phyloP scores from a whole-genome alignment of 2,113 vertebrate species.

The Arizona elegans region DNA sequence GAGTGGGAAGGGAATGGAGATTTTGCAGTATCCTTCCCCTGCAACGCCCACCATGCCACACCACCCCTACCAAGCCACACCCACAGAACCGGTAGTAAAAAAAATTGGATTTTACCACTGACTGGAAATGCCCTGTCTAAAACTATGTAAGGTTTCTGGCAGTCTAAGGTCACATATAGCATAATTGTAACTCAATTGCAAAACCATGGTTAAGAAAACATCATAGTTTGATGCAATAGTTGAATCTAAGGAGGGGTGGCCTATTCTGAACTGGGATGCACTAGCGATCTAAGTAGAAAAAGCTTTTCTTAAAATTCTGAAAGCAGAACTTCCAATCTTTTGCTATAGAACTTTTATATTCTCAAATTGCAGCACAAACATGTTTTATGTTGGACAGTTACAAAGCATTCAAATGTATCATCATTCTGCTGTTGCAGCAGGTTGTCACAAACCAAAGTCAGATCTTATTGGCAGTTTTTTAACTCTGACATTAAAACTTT shows the following conservation, averaged over 20 bases:
- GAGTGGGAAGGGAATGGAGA: too few species aligned
- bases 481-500: slow-evolving; percentile 15
- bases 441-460: slow-evolving; percentile 19
- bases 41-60: too few species aligned
- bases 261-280: not conserved
- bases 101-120: too few species aligned
- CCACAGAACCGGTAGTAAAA: too few species aligned
- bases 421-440: not conserved
- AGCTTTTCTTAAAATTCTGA: not conserved
- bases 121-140: not conserved
- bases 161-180: not conserved
- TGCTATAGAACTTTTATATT: not conserved
- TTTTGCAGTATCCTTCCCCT: too few species aligned
- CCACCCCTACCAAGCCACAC: too few species aligned
- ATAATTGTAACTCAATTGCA: not conserved
- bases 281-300: not conserved
- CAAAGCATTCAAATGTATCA: slow-evolving; percentile 4
- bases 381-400: not conserved
- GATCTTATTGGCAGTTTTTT: slow-evolving; percentile 2
- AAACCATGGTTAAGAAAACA: not conserved
- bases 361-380: not conserved
- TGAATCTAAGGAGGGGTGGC: not conserved
- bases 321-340: not conserved
- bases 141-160: not conserved
- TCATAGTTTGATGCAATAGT: not conserved